phyloP scores from a whole-genome alignment of 1,140 invertebrate genomes.

The Zeugodacus cucurbitae region DNA sequence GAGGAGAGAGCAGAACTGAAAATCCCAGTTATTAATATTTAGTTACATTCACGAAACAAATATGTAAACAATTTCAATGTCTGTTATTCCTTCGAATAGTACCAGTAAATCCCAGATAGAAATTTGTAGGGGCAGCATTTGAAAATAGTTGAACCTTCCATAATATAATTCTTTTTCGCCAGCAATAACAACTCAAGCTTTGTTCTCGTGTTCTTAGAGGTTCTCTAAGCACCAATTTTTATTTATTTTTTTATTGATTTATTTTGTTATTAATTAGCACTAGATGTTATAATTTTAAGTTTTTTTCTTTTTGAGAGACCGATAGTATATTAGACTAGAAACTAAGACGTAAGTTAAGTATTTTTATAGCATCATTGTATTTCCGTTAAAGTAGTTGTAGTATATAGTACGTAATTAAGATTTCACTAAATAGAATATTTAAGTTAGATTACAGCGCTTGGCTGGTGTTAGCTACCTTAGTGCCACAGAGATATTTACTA shows the following conservation, averaged over 20 bases:
- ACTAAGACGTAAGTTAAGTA: neutral
- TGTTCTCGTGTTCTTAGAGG: neutral
- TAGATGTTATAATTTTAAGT: neutral
- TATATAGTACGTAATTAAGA: neutral
- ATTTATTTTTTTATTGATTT: neutral
- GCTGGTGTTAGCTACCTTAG: neutral
- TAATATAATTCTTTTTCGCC: too few relatives aligned
- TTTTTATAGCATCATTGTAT: constrained; percentile 29
- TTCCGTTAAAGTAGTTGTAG: neutral
- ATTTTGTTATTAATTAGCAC: neutral
- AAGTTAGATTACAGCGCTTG: neutral
- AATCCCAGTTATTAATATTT: too few relatives aligned
- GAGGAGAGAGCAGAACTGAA: too few relatives aligned
- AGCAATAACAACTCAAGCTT: neutral
- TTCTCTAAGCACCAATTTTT: neutral
- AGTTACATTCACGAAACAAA: too few relatives aligned
- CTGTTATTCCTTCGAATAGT: too few relatives aligned
- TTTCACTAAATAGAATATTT: neutral
- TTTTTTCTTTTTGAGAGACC: neutral
- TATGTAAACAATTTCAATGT: too few relatives aligned
- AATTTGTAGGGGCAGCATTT: too few relatives aligned
- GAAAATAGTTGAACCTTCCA: too few relatives aligned
- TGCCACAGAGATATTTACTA: neutral
- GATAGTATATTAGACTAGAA: neutral
- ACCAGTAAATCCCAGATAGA: too few relatives aligned